These are phyloP conservation scores for Macropis europaea DNA, from an alignment of 2,888 invertebrate genomes.

Conservation along the genomic window DNA sequence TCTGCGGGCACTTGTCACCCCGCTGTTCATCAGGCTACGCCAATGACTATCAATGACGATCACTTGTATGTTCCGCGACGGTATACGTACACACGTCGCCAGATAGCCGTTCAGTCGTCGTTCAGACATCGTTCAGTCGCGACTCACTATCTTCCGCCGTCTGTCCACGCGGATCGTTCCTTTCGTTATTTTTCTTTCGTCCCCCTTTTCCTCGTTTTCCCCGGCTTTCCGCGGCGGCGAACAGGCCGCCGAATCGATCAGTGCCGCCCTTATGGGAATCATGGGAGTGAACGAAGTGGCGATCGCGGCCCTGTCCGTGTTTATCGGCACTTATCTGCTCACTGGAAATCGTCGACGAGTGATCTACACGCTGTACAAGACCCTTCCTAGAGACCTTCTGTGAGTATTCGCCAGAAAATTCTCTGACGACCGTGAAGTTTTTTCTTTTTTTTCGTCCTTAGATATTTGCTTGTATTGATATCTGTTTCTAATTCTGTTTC, in stretches of 20 bases:
- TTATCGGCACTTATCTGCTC: constrained; percentile 82
- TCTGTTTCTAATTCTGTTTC: too few species aligned
- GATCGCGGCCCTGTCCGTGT: constrained; percentile 87
- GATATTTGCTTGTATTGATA: too few species aligned
- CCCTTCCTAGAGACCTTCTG: constrained; percentile 85
- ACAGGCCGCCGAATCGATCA: neutral
- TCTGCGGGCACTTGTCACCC: neutral
- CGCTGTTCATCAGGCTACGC: constrained; percentile 52
- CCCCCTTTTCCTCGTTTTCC: neutral
- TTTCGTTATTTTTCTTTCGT: too few species aligned
- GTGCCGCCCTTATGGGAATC: neutral
- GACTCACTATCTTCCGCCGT: too few species aligned
- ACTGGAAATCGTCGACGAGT: constrained; percentile 82
- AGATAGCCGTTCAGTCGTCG: neutral
- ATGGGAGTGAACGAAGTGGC: constrained; percentile 83
- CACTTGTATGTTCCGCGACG: constrained; percentile 28
- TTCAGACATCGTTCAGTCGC: constrained; percentile 60
- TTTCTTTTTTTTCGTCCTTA: too few species aligned
- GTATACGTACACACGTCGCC: constrained; percentile 10
- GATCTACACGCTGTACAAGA: constrained; percentile 84
- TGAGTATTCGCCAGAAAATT: constrained; percentile 79
- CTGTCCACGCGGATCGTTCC: too few species aligned
- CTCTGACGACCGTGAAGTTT: too few species aligned
- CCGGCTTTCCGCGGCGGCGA: neutral
- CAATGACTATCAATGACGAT: constrained; percentile 61